phyloP scores from a whole-genome alignment of 1,140 invertebrate genomes.

The Helicoverpa zea region DNA sequence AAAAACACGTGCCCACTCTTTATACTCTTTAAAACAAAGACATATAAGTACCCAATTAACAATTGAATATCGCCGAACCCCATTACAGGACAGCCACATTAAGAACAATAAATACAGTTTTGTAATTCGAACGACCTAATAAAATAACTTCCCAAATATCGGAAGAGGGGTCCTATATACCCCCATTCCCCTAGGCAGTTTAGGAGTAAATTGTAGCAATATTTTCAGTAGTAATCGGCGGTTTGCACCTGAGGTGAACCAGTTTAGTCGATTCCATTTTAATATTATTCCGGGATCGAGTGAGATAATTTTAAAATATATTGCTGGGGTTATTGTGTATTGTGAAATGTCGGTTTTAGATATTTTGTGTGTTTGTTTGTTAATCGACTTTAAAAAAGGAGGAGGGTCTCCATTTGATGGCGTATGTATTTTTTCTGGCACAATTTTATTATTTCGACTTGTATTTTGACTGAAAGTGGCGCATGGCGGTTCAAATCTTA shows the following conservation, averaged over 20 bases:
- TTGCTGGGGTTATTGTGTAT: constrained; percentile 8
- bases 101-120: constrained; percentile 41
- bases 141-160: constrained; percentile 43
- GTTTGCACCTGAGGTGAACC: constrained; percentile 50
- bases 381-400: no score
- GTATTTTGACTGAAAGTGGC: no score
- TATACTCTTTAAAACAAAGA: neutral
- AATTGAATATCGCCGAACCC: constrained; percentile 24
- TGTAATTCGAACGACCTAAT: constrained; percentile 8
- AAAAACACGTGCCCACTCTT: no score
- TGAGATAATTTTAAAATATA: constrained; percentile 31
- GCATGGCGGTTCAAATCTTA: no score
- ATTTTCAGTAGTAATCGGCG: constrained; percentile 50
- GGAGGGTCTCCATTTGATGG: no score
- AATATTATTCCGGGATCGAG: constrained; percentile 19
- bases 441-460: no score
- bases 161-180: neutral
- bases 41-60: neutral
- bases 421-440: no score
- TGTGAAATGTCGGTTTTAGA: neutral
- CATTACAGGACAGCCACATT: constrained; percentile 28
- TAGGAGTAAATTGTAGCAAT: constrained; percentile 46
- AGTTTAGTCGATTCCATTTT: constrained; percentile 35
- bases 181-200: constrained; percentile 48
- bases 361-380: neutral